phyloP scores from a whole-genome alignment of 1,140 invertebrate genomes.

The Drosophila lini region DNA sequence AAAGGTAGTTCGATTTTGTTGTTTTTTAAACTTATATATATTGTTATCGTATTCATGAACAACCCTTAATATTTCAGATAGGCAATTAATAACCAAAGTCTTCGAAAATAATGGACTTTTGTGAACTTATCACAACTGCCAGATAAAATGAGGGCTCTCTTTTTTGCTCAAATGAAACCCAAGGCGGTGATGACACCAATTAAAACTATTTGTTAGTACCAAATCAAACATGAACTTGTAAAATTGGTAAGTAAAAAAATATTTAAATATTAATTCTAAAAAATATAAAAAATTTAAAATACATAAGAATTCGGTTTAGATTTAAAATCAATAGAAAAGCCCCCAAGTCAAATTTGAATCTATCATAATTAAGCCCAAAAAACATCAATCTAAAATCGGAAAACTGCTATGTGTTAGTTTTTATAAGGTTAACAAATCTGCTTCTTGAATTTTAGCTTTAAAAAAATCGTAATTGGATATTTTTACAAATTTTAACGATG shows the following conservation, averaged over 20 bases:
- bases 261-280: background rate
- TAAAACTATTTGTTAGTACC: slow-evolving; percentile 16
- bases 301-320: too few species aligned
- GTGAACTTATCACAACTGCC: slow-evolving; percentile 9
- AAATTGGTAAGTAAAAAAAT: slow-evolving; percentile 6
- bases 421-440: too few species aligned
- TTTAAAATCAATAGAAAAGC: too few species aligned
- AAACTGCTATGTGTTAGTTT: too few species aligned
- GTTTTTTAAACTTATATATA: background rate
- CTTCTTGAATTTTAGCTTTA: too few species aligned
- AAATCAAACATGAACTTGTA: slow-evolving; percentile 5
- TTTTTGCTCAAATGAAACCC: slow-evolving; percentile 26
- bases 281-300: too few species aligned
- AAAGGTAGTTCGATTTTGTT: background rate
- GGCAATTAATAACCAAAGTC: slow-evolving; percentile 9
- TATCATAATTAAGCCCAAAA: too few species aligned
- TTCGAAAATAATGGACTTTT: slow-evolving; percentile 9
- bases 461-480: too few species aligned
- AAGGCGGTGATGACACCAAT: slow-evolving; percentile 10
- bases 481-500: too few species aligned
- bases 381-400: too few species aligned
- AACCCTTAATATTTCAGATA: slow-evolving; percentile 9
- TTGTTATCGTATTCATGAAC: background rate
- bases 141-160: slow-evolving; percentile 32
- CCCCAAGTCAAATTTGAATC: too few species aligned